Evolutionary conservation across 2,888 invertebrate genomes (phyloP).

Genomic region (Eristalinus aeneus): DNA sequence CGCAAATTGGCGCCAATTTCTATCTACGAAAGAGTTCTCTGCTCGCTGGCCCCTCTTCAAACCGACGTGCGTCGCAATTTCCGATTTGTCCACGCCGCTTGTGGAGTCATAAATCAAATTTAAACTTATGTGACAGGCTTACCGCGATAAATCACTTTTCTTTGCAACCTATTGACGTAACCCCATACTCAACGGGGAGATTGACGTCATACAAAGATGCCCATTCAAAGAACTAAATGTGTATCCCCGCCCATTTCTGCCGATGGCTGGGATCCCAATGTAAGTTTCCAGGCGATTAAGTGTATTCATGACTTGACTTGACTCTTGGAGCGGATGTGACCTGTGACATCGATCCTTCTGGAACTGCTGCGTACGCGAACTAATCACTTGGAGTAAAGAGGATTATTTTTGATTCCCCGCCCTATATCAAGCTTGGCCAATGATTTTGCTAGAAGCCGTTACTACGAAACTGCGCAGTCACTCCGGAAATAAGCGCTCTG

Average conservation of each 20-base stretch:
- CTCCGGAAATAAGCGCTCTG: too few relatives aligned
- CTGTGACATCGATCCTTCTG: constrained; percentile 20
- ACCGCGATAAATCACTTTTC: not conserved
- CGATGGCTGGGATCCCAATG: not conserved
- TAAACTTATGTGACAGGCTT: not conserved
- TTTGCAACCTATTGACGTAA: not conserved
- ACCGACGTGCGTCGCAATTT: not conserved
- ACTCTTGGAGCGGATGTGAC: constrained; percentile 18
- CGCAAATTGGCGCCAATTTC: not conserved
- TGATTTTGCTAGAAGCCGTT: too few relatives aligned
- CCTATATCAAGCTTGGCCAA: too few relatives aligned
- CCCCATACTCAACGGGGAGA: not conserved
- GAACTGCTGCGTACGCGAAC: not conserved
- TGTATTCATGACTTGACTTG: not conserved
- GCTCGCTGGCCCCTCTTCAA: not conserved
- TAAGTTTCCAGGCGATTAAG: not conserved
- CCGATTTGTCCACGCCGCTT: not conserved
- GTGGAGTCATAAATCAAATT: not conserved
- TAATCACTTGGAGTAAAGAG: not conserved
- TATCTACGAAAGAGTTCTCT: not conserved
- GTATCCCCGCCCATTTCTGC: not conserved
- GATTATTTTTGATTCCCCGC: too few relatives aligned
- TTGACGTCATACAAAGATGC: not conserved
- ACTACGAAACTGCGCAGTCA: too few relatives aligned
- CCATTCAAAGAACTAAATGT: not conserved